Base-by-base conservation (phyloP, 2,888 invertebrate genomes). In the Oegoconia quadripuncta region DNA sequence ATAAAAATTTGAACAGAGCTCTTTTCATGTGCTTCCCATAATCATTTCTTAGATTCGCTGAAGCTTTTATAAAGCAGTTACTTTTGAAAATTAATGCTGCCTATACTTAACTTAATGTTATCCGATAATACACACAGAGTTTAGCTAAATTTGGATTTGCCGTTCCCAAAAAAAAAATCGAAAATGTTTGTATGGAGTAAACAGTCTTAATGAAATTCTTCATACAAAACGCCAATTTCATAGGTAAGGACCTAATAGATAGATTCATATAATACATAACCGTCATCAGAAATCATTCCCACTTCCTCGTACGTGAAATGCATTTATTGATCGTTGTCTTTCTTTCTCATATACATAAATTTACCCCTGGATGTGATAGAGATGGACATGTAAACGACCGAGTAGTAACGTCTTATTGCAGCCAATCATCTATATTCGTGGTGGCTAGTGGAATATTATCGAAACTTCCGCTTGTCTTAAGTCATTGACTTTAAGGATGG, bases 391-490 rank as follows among this genome's bases (percentile, higher is more conserved):
- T 41, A 29, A 18, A 25, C 36, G n/a, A n/a, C n/a, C n/a, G n/a
- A n/a, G n/a, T 38, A 29, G 45, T 45, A 57, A 55, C 60, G 74
- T 74, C 76, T 74, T 74, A 67, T 67, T 70, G 74, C 68, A 78
- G 74, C 74, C 81, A 83, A 83, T 84, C 84, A 84, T 84, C 84
- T 83, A 81, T 82, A 87, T 86, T 86, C 83, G 78, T 81, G 73
- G 72, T 80, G 73, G 78, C 74, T 73, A 69, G 79, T 77, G 60
- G 80, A 79, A 83, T 82, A 81, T 84, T 79, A 81, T 81, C 72
- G 76, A 64, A 55, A 66, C 81, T 86, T 87, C 86, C 86, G 86
- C 75, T 67, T 56, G 57, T 61, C 55, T 58, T 60, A 64, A 74
- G 84, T 86, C 84, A 75, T 74, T 84, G 86, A 74, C 73, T 73